phyloP scores from a whole-genome alignment of 2,113 vertebrate genomes.

The Gopherus evgoodei region DNA sequence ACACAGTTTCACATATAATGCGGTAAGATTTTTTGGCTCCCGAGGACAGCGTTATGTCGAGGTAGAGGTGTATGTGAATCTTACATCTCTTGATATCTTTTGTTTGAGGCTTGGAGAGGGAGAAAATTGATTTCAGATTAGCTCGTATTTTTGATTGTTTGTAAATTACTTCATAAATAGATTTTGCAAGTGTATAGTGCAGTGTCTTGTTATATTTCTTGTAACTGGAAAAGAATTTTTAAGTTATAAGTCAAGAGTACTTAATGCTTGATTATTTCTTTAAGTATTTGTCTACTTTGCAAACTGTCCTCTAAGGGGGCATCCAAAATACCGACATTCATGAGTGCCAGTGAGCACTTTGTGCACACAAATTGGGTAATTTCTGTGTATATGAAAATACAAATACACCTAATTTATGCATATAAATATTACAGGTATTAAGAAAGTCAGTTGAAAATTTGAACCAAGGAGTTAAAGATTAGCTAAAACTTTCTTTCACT shows the following conservation, averaged over 20 bases:
- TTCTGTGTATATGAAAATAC: not conserved
- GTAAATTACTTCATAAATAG: not conserved
- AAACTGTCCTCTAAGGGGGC: not conserved
- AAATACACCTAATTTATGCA: not conserved
- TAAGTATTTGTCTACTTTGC: not conserved
- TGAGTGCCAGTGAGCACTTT: not conserved
- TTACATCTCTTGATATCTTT: not conserved
- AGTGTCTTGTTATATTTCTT: not conserved
- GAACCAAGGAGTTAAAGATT: not conserved
- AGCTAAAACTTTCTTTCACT: not conserved
- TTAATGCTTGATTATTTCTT: not conserved
- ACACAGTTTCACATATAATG: too few species aligned
- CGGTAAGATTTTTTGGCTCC: too few species aligned
- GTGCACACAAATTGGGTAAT: not conserved
- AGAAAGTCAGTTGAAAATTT: not conserved
- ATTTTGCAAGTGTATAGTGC: not conserved
- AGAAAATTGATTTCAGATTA: not conserved
- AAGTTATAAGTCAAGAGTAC: not conserved
- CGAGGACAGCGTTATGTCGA: too few species aligned
- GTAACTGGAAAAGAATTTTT: not conserved
- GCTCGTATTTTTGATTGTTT: not conserved
- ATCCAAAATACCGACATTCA: accelerated
- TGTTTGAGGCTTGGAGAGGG: not conserved
- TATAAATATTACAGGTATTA: not conserved
- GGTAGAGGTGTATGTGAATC: not conserved